Evolutionary conservation across 2,888 invertebrate genomes (phyloP), one percentile per base, ranked within the genome.

Genomic region (Pterobdella sp.): DNA sequence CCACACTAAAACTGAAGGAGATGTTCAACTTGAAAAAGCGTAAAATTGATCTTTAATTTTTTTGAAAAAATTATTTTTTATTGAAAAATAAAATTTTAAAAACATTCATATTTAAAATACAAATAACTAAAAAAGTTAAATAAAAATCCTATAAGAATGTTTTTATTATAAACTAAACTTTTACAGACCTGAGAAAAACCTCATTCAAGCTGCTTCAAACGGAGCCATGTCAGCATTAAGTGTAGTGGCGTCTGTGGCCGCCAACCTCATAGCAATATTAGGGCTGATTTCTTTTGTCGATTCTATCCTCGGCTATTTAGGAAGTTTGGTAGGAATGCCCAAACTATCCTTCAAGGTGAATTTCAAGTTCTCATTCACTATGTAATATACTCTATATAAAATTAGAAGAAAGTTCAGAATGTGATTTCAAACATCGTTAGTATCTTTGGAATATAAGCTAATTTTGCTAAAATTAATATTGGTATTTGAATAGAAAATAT

Each of bases 261-360:
- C 94, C 7, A 94, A 93, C 79, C 87, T 95, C 18, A 89, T 95
- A 0, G 92, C 93, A 0, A 93, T 94, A 80, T 88, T 94, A 0
- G 89, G 94, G 0, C 88, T 92, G 77, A 86, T 95, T 0, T 88
- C 91, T 0, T 91, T 94, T 80, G 78, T 92, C 0, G 92, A 94
- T 83, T 89, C 89, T 0, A 78, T 91, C 0, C 84, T 94, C 3
- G 87, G 87, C 1, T 96, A 93, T 89, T 84, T 90, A 67, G 93
- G 93, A 0, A 85, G 84, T 0, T 83, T 93, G 75, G 87, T 94
- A n/a, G 93, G 93, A 65, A 68, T 73, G 60, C 72, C 75, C 1
- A 67, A 74, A 29, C 74, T 77, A 35, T 75, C 71, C 7, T 85
- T 87, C 75, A 85, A 86, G 80, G n/a, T n/a, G n/a, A n/a, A n/a